A percentile compares a stretch with the other conserved stretches of the same genome.
phyloP scores from a whole-genome alignment of 2,888 invertebrate genomes.

The Apamea crenata region DNA sequence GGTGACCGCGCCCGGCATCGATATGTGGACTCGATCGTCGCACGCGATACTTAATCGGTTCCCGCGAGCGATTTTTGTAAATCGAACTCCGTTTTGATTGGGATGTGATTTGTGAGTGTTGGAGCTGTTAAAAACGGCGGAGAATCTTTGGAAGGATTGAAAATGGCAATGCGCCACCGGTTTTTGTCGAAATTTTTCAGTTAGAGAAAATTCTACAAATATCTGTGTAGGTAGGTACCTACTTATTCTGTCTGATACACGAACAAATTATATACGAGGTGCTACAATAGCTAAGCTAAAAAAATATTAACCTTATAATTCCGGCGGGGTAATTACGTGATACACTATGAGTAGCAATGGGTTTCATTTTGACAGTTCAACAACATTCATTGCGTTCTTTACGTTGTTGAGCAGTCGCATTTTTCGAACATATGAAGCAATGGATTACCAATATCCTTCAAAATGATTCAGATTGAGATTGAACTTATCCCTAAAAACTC shows the following conservation, averaged over 20 bases:
- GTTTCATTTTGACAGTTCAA: too few species aligned
- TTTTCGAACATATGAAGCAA: too few species aligned
- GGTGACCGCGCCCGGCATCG: slow-evolving; percentile 82
- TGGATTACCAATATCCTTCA: too few species aligned
- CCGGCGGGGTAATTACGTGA: too few species aligned
- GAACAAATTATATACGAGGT: background rate
- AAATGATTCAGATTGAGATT: too few species aligned
- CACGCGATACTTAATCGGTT: slow-evolving; percentile 70
- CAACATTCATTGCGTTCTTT: too few species aligned
- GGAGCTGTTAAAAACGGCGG: slow-evolving; percentile 44
- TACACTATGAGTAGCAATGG: too few species aligned
- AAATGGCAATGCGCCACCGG: slow-evolving; percentile 5
- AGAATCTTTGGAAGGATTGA: slow-evolving; percentile 4
- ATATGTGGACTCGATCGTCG: slow-evolving; percentile 70
- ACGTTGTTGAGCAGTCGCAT: too few species aligned
- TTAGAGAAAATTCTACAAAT: background rate
- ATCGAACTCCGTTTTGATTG: slow-evolving; percentile 60
- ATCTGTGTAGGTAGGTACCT: too few species aligned
- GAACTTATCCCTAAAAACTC: background rate
- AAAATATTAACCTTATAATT: background rate
- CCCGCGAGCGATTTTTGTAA: slow-evolving; percentile 64
- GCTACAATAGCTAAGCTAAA: background rate
- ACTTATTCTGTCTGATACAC: too few species aligned
- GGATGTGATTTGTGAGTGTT: slow-evolving; percentile 61
- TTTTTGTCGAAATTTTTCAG: background rate